A percentile compares a stretch with the other conserved stretches of the same genome.
phyloP scores from a whole-genome alignment of 2,113 vertebrate genomes.

The Phalacrocorax brasilianus region DNA sequence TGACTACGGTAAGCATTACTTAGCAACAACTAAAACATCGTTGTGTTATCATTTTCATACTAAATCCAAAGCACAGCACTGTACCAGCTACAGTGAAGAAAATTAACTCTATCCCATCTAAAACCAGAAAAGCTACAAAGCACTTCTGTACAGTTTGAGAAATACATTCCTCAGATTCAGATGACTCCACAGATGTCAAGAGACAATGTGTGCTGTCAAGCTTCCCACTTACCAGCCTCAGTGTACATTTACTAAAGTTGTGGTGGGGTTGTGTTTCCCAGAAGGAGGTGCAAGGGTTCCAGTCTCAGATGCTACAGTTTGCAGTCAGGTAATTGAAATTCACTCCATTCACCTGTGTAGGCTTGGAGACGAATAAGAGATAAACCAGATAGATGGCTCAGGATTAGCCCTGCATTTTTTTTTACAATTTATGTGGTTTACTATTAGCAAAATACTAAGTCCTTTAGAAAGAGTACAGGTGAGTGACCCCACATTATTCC shows the following conservation, averaged over 20 bases:
- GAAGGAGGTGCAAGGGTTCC: background rate
- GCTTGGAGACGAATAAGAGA: background rate
- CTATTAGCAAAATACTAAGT: background rate
- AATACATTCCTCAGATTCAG: background rate
- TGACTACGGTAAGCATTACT: too few relatives aligned
- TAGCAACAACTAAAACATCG: too few relatives aligned
- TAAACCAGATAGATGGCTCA: background rate
- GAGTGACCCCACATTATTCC: background rate
- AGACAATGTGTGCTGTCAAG: background rate
- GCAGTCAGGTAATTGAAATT: background rate
- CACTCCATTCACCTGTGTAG: background rate
- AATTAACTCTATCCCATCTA: too few relatives aligned
- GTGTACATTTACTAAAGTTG: background rate
- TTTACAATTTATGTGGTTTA: background rate
- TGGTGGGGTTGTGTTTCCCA: background rate
- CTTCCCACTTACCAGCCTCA: background rate
- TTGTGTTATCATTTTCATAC: too few relatives aligned
- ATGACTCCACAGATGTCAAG: background rate
- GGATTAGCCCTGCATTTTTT: background rate
- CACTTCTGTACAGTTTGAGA: background rate
- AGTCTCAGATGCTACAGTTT: background rate
- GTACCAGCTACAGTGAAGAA: too few relatives aligned
- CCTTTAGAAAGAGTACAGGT: background rate
- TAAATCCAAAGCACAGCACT: too few relatives aligned
- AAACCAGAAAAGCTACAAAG: background rate